Evolutionary conservation across 2,113 vertebrate genomes (phyloP).

Genomic region (Xenopus laevis): DNA sequence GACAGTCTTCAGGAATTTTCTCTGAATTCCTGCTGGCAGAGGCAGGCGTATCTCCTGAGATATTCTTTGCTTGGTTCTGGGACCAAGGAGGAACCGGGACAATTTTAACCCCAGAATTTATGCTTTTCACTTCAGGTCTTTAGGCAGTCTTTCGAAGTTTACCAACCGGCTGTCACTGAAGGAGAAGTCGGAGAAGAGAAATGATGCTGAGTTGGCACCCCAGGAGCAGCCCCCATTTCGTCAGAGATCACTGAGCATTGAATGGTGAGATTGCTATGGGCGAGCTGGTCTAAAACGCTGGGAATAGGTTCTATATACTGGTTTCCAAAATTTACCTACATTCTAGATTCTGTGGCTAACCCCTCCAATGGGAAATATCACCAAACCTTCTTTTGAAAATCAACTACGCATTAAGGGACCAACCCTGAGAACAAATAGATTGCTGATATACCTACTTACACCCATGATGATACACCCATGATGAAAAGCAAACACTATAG

Average conservation of each 20-base stretch:
- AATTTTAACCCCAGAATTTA: conserved; percentile 52
- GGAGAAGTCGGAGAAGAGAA: conserved; percentile 75
- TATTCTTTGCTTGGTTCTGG: conserved; percentile 13
- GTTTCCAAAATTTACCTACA: too few species aligned
- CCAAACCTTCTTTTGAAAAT: too few species aligned
- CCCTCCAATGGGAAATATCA: too few species aligned
- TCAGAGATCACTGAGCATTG: conserved; percentile 81
- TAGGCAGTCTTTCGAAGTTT: conserved; percentile 78
- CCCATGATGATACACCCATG: too few species aligned
- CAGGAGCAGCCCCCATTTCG: conserved; percentile 66
- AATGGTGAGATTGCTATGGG: conserved; percentile 74
- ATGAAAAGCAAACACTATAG: too few species aligned
- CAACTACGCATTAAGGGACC: too few species aligned
- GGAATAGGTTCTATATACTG: too few species aligned
- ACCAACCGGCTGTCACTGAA: conserved; percentile 82
- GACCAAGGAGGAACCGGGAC: neutral
- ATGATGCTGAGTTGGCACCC: conserved; percentile 67
- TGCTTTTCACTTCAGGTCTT: conserved; percentile 62
- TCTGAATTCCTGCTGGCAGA: too few species aligned
- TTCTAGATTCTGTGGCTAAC: too few species aligned
- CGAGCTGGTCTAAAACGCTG: neutral
- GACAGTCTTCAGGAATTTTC: neutral
- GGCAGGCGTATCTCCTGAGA: neutral
- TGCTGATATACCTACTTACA: too few species aligned
- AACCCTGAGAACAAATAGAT: too few species aligned